Evolutionary conservation across 2,113 vertebrate species (phyloP).

Genomic region (Scatophagus argus): DNA sequence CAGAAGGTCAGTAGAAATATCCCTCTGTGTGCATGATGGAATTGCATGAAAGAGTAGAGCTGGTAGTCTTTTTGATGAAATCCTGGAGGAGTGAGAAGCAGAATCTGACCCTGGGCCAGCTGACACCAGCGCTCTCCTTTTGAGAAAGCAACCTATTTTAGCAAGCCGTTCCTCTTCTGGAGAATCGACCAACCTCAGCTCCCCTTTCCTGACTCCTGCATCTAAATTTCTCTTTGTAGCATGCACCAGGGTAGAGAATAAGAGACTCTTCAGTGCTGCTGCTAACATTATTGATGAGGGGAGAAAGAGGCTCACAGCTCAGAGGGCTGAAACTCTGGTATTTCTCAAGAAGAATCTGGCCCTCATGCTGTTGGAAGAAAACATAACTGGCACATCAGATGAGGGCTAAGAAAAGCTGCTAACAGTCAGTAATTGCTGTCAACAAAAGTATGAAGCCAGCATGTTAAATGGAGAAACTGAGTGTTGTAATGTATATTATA

Average conservation of each 20-base stretch:
- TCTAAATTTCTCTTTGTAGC: constrained; percentile 66
- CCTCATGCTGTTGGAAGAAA: not conserved
- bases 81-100: constrained; percentile 40
- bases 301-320: constrained; percentile 25
- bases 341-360: constrained; percentile 26
- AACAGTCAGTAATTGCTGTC: not conserved
- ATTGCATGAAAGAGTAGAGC: constrained; percentile 19
- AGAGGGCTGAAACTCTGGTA: not conserved
- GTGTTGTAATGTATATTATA: not conserved
- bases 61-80: constrained; percentile 46
- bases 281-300: constrained; percentile 38
- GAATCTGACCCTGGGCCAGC: constrained; percentile 43
- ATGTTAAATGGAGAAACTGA: not conserved
- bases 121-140: constrained; percentile 31
- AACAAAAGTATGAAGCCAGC: not conserved
- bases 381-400: not conserved
- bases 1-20: constrained; percentile 11
- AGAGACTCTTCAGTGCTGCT: constrained; percentile 31
- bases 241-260: constrained; percentile 17
- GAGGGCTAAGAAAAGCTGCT: not conserved
- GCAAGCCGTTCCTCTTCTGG: constrained; percentile 29
- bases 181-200: constrained; percentile 31
- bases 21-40: constrained; percentile 27
- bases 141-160: constrained; percentile 45
- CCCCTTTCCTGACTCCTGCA: constrained; percentile 29